Base-by-base conservation (phyloP, 1,140 invertebrate species). In the Caenorhabditis latens region DNA sequence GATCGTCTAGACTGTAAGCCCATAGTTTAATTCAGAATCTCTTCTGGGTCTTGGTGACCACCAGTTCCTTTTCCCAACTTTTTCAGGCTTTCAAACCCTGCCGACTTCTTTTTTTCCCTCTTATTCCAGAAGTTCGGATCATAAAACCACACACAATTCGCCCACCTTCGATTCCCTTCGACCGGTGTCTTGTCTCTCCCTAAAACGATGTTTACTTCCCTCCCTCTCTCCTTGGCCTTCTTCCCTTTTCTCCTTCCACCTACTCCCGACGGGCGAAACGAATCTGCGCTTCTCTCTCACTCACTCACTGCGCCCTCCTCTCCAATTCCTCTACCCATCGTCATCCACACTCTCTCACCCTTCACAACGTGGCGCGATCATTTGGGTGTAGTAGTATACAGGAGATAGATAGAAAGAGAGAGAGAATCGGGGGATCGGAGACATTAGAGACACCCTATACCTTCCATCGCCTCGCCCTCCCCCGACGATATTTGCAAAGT, bases 151-250 rank as follows among this genome's bases (percentile, higher is more conserved):
- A 32, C 24, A 8, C 14, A 21, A 63, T 58, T n/a, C 46, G 19
- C 46, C n/a, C 53, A 8, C 14, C 46, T 48, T 71, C n/a, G 19
- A 53, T 19, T 65, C 4, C 40, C 14, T 58, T n/a, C 19, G 14
- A 63, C 61, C 61, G 61, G 61, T 40, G 61, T 63, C 61, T 63
- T 58, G 11, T 46, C 40, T 71, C n/a, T 53, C 71, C 71, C 46
- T 79, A 79, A 79, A 79, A 79, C 40, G 71, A 79, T 79, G 71
- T 79, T 79, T 79, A 79, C 71, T 79, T 71, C 71, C 40, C 11
- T 43, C 46, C 13, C 55, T 58, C 14, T 46, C 16, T 19, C 32
- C 63, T 24, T 32, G 32, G 32, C 32, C 42, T 71, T 46, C n/a
- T 19, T 58, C 19, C 65, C 65, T 42, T 71, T 46, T 71, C 40